phyloP scores from a whole-genome alignment of 2,888 invertebrate species.

The Conomelus anceps region DNA sequence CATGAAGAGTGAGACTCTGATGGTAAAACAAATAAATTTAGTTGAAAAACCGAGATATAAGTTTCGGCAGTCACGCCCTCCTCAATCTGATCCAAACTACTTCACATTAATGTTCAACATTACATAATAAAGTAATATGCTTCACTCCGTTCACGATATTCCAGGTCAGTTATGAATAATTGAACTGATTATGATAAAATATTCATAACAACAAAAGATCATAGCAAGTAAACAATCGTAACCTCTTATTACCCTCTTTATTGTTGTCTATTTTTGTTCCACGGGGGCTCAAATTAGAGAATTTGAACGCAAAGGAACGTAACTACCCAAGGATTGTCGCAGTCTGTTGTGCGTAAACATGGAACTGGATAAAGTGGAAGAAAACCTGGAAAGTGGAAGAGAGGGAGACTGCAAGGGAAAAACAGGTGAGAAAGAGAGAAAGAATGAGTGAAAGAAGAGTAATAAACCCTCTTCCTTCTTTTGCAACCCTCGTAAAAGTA shows the following conservation, averaged over 20 bases:
- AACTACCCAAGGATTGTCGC: background rate
- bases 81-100: too few species aligned
- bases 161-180: too few species aligned
- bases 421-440: background rate
- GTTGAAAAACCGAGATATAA: too few species aligned
- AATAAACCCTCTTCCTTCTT: background rate
- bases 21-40: too few species aligned
- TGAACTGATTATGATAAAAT: too few species aligned
- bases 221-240: background rate
- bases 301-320: background rate
- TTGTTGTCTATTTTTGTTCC: background rate
- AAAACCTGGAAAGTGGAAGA: background rate
- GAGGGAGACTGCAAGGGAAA: background rate
- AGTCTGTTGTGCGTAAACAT: background rate
- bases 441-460: too few species aligned
- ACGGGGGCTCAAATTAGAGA: background rate
- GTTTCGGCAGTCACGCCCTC: too few species aligned
- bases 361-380: background rate
- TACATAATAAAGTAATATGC: too few species aligned
- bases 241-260: background rate
- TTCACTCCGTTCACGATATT: too few species aligned
- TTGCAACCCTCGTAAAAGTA: background rate
- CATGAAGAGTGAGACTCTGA: too few species aligned
- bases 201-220: background rate
- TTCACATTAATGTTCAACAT: too few species aligned